Evolutionary conservation across 2,888 invertebrate genomes (phyloP), one percentile per base, ranked within the genome.

Genomic region (Folsomia manolachei): DNA sequence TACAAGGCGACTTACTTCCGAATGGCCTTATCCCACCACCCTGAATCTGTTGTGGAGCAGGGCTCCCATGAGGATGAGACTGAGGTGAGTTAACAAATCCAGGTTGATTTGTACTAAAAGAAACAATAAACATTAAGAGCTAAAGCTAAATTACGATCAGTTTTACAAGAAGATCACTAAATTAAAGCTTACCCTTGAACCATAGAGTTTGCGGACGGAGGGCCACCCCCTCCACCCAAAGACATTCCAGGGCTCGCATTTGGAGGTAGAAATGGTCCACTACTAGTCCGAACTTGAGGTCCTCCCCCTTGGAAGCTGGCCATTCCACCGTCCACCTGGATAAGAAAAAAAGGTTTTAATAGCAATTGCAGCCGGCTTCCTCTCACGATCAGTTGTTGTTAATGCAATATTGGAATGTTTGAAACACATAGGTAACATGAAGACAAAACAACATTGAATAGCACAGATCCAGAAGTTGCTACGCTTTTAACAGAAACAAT

Each of bases 21-120:
- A 56, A 56, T 14, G 56, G 19, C n/a, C 56, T 7, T 4, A 56
- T 56, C 4, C 56, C 21, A 19, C 7, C 56, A 19, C 11, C n/a
- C n/a, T n/a, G n/a, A n/a, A n/a, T n/a, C n/a, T n/a, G 56, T 7
- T 9, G 4, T 39, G 56, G 66, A 23, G 27, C 53, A 2, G 66
- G 53, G 19, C 62, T 39, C 11, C 73, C 73, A 24, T 69, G 72
- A 51, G 27, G 56, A 56, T 56, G 56, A 0, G 76, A 72, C 7
- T 74, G 75, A 9, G 81, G 81, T 24, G 81, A 80, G 56, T 77
- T 77, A 11, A 69, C 78, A 60, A 78, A 79, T 1, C 65, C 68
- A 1, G 62, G 51, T 66, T 72, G 72, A 21, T 27, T 67, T n/a
- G 67, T 70, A 1, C 63, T 39, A 53, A n/a, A n/a, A n/a, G n/a